Conservation (phyloP, 2,113 vertebrate species). For the Picathartes gymnocephalus region DNA sequence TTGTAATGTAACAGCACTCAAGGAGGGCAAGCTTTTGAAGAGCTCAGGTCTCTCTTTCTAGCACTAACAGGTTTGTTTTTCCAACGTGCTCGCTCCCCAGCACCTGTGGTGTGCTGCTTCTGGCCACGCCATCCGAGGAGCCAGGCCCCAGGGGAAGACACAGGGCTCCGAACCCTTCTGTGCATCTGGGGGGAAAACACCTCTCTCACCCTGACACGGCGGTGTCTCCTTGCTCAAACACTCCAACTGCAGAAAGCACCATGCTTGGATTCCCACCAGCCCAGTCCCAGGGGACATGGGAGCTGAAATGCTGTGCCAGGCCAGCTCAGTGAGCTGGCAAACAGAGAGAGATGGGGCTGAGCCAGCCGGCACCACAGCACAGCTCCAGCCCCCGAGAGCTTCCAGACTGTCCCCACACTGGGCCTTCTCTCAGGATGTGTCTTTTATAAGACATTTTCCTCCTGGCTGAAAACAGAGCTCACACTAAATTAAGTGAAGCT, state of each 20-base stretch:
- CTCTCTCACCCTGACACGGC: neutral
- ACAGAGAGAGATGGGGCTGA: neutral
- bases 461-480: neutral
- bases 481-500: neutral
- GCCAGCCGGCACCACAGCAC: neutral
- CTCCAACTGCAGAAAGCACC: neutral
- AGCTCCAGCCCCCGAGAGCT: neutral
- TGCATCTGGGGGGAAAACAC: neutral
- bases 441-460: neutral
- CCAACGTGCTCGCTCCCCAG: accelerated
- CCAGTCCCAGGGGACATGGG: accelerated
- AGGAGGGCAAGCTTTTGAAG: neutral
- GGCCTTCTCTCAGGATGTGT: neutral
- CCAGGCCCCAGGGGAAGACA: neutral
- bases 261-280: neutral
- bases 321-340: neutral
- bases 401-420: accelerated
- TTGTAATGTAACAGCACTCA: neutral
- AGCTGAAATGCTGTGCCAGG: neutral
- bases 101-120: neutral
- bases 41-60: neutral
- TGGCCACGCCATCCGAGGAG: accelerated
- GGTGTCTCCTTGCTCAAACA: neutral
- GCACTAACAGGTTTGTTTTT: neutral
- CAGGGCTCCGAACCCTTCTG: neutral